Base-by-base conservation (phyloP, 2,797 vertebrate species). In the Gadopsis bispinosus region DNA sequence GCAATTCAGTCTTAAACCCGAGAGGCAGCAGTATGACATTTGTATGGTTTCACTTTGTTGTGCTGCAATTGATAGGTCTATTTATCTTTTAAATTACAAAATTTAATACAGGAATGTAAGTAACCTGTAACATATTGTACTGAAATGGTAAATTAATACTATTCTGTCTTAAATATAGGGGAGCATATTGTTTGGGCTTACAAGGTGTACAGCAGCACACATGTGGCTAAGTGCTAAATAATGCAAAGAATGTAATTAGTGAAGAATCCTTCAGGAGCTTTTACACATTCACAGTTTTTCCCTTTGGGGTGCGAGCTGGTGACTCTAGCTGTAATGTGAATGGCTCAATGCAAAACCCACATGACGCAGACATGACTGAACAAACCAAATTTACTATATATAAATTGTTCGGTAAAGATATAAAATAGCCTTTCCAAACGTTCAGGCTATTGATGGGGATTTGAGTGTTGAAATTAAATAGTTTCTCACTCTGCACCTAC, bases 241-340 rank as follows among this genome's bases (percentile, higher is more conserved):
- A 92, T 94, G 82, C 88, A 92, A 64, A 29, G 54, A 73, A 76
- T 75, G 45, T 83, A 83, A 91, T 87, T 77, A 77, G 69, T 74
- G 75, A 73, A 59, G 10, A 63, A 75, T 79, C 84, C 63, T 76
- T 48, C 4, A 45, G 70, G 83, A 77, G 39, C 41, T 39, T 68
- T 64, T 20, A 29, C 13, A 58, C 45, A 73, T 56, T 48, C 67
- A 14, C 17, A 41, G 16, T 50, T 65, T 55, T 39, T 26, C n/a
- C 8, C n/a, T 20, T 7, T 43, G n/a, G 16, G 39, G 14, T 43
- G 14, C 1, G 1, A 60, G 19, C 11, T 26, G 56, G 12, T 58
- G 12, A 50, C 11, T 31, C 61, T 20, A 55, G 62, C 37, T 69
- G 39, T 3, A 50, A 59, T 67, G 3, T 41, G 14, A 22, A 29